Evolutionary conservation across 2,797 vertebrate genomes (phyloP), one percentile per base, ranked within the genome.

Genomic region (Chrysocyon brachyurus): DNA sequence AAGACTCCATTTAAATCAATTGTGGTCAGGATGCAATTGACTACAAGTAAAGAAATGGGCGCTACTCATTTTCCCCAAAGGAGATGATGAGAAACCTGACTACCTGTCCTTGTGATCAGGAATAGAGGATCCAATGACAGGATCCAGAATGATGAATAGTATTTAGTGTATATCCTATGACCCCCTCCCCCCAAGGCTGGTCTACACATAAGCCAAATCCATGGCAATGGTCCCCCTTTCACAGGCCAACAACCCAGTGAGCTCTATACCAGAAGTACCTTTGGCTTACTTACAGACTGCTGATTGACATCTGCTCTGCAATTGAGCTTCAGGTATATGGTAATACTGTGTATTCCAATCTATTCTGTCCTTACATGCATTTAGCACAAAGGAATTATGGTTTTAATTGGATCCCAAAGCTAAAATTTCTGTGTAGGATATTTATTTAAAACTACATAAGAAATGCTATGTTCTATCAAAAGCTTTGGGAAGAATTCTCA

Each of bases 401-500:
- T 56, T 94, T 87, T 92, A 95, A 87, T 59, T 94, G 26, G 28
- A 85, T 14, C 5, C 26, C 9, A 90, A 93, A 87, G 73, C 70
- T 73, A 87, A 92, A 54, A 87, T 63, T 86, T 83, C 61, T 90
- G 17, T 92, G 40, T 90, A 95, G 40, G 49, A 33, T 81, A 90
- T 84, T 96, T 91, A 85, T 57, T 91, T 94, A 19, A 92, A 90
- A 64, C 33, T 54, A 72, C 28, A 12, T 73, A 64, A 91, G 83
- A 81, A 97, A 54, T 68, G 14, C 9, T n/a, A 49, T 75, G 63
- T n/a, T 87, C 49, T 96, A 40, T 87, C 84, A 57, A 83, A 64
- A 83, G 22, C 49, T 92, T 78, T 87, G 87, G 91, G 66, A 75
- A 94, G n/a, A 88, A 91, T 90, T 54, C 68, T 87, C 61, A 59